These are phyloP conservation scores for Heliothis subflexa DNA, from an alignment of 1,140 invertebrate genomes.

Conservation along the genomic window DNA sequence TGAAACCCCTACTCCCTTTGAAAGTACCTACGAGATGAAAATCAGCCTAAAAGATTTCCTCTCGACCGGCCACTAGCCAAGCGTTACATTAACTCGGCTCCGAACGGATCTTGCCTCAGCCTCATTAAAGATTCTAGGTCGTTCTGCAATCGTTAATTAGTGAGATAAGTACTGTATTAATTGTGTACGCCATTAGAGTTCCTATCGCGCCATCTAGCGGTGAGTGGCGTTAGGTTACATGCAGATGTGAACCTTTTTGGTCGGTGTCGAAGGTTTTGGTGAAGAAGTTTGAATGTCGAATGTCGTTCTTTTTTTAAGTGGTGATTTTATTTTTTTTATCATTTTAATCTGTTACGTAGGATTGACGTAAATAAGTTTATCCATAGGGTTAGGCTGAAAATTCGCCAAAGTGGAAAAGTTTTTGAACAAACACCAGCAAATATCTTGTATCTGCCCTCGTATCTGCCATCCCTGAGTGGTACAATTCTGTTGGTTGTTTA, in stretches of 20 bases:
- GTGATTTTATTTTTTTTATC: background rate
- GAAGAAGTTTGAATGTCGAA: background rate
- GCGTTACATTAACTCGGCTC: conserved; percentile 25
- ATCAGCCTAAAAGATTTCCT: conserved; percentile 16
- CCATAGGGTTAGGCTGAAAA: too few species aligned
- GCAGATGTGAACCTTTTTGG: conserved; percentile 24
- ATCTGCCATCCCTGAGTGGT: too few species aligned
- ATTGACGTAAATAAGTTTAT: too few species aligned
- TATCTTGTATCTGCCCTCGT: too few species aligned
- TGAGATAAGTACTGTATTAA: conserved; percentile 82
- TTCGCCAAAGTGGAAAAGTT: too few species aligned
- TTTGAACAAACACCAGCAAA: too few species aligned
- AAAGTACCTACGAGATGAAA: conserved; percentile 1
- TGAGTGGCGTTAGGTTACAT: conserved; percentile 55
- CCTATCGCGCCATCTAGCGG: conserved; percentile 75
- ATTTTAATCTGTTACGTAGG: too few species aligned
- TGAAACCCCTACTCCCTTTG: too few species aligned
- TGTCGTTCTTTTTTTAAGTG: background rate
- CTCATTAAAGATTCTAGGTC: conserved; percentile 85
- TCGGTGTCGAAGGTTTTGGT: conserved; percentile 3
- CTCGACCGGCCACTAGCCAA: conserved; percentile 14
- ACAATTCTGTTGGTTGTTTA: too few species aligned
- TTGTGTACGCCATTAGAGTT: conserved; percentile 78
- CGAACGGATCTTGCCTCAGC: conserved; percentile 78
- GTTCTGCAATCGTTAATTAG: conserved; percentile 83